phyloP scores from a whole-genome alignment of 53 echinoderm and acorn worm genomes.

The Paracentrotus lividus region DNA sequence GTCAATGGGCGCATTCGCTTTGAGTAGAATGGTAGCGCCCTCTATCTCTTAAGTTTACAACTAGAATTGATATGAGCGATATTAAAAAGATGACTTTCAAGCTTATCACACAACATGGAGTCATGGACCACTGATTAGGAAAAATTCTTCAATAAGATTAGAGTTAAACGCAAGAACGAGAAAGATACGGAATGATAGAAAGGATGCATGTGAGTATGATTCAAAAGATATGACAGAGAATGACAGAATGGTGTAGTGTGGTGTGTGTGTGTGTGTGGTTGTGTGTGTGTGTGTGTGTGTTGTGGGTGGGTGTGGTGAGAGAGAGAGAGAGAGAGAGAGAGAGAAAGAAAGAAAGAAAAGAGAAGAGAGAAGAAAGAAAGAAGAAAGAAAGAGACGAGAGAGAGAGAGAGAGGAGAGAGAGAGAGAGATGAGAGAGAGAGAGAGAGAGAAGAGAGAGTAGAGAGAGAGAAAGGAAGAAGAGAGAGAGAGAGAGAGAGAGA shows the following conservation, averaged over 20 bases:
- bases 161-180: background rate
- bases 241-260: background rate
- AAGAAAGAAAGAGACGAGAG: background rate
- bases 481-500: background rate
- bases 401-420: background rate
- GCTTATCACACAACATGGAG: background rate
- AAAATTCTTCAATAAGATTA: background rate
- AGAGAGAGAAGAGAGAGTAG: background rate
- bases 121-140: background rate
- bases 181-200: background rate
- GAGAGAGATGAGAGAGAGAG: background rate
- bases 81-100: background rate
- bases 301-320: background rate
- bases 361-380: background rate
- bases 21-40: too few species aligned
- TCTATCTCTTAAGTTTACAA: too few species aligned
- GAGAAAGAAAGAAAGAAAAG: background rate
- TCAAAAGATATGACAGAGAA: background rate
- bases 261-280: background rate
- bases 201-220: background rate
- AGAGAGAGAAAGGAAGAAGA: background rate
- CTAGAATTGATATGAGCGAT: too few species aligned
- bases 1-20: too few species aligned
- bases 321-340: background rate
- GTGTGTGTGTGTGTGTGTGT: background rate